Base-by-base conservation (phyloP, 1,140 invertebrate genomes). In the Lepidotrigona ventralis region DNA sequence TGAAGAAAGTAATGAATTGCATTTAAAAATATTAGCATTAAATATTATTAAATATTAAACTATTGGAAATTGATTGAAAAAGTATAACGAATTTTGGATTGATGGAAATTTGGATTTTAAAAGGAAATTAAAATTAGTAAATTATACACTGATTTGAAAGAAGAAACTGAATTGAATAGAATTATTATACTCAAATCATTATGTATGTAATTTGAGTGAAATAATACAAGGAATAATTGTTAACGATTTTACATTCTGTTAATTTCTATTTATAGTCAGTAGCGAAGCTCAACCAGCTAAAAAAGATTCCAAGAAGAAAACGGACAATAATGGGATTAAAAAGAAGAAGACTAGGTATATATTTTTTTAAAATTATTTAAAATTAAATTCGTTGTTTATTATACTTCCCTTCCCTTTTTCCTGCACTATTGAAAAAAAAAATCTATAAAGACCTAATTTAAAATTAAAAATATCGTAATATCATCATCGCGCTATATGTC, bases 311-410 rank as follows among this genome's bases (percentile, higher is more conserved):
- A 98, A 98, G 92, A 98, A 98, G 93, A 98, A 98, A 92, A 96
- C 95, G 85, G 97, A 97, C 86, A 97, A 97, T 88, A 98, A 97
- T 91, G 97, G 97, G 51, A 97, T 98, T 8, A 98, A 98, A 91
- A 98, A 98, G 93, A 98, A 98, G 93, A 98, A 98, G 95, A 98
- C 98, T 39, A 97, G 98, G 98, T 98, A 93, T 92, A 92, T 90
- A 63, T 60, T 64, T 64, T 5, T 1, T 51, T 71, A 19, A 11
- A 70, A 15, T 17, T 51, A 4, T 9, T 51, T 26, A 19, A 53
- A 17, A 51, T 19, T n/a, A 51, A 26, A 51, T 51, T n/a, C 46
- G 46, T 21, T 12, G 9, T 19, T 33, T 29, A 33, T 26, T 26
- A 46, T 46, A 9, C 1, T 17, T 17, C n/a, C 5, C n/a, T 11